Evolutionary conservation across 1,140 invertebrate genomes (phyloP).

Genomic region (Akabosia matsudoensis): DNA sequence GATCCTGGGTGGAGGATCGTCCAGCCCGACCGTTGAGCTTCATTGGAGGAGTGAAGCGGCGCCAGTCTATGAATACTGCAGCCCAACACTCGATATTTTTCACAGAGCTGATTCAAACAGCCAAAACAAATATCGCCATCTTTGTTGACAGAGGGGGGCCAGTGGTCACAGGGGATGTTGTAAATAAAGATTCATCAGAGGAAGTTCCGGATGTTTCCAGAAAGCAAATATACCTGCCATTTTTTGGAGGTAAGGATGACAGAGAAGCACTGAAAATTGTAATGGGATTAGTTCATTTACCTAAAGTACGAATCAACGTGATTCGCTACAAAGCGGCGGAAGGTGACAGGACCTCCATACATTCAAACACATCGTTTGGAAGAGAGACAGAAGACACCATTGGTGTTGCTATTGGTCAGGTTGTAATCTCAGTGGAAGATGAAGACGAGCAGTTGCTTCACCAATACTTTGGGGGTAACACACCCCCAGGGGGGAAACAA

Average conservation of each 20-base stretch:
- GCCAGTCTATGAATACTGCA: constrained; percentile 27
- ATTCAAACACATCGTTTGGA: not conserved
- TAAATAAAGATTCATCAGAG: not conserved
- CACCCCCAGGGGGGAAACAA: not conserved
- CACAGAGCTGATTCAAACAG: constrained; percentile 18
- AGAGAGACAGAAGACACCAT: not conserved
- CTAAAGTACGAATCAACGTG: constrained; percentile 6
- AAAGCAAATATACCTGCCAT: constrained; percentile 35
- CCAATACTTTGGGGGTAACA: not conserved
- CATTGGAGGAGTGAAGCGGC: not conserved
- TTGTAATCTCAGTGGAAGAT: not conserved
- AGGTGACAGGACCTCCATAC: not conserved
- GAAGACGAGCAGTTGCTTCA: constrained; percentile 12
- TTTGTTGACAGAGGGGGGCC: constrained; percentile 32
- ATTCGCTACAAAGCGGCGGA: constrained; percentile 24
- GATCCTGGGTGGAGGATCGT: constrained; percentile 27
- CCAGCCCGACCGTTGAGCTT: not conserved
- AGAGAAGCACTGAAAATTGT: constrained; percentile 28
- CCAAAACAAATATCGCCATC: not conserved
- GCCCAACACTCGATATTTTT: constrained; percentile 27
- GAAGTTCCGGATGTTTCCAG: constrained; percentile 14
- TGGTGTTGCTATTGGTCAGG: not conserved
- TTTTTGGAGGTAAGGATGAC: constrained; percentile 37
- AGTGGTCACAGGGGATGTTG: not conserved
- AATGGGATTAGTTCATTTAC: not conserved